Conservation (phyloP, 35 echinoderm and acorn worm species). For the Ophiothrix spiculata region DNA sequence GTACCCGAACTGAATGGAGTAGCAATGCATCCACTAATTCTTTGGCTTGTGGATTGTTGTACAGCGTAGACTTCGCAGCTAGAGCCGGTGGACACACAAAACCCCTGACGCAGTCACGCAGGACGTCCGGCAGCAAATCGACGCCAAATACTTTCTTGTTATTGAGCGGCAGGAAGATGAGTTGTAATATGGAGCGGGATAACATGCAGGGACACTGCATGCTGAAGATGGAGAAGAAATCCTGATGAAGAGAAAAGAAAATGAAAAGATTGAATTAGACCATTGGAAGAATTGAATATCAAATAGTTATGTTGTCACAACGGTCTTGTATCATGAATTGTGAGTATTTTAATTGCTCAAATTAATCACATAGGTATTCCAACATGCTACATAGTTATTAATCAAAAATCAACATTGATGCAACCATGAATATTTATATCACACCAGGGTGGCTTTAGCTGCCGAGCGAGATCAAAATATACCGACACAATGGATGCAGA, state of each 20-base stretch:
- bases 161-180: slow-evolving; percentile 77
- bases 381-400: no score
- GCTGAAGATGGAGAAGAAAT: slow-evolving; percentile 88
- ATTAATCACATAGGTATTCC: no score
- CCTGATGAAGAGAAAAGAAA: slow-evolving; percentile 40
- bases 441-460: no score
- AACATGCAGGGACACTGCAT: slow-evolving; percentile 73
- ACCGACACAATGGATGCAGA: no score
- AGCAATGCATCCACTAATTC: slow-evolving; percentile 81
- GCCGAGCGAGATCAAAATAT: no score
- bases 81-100: slow-evolving; percentile 56
- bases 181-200: slow-evolving; percentile 70
- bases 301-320: no score
- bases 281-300: no score
- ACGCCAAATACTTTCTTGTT: slow-evolving; percentile 83
- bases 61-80: slow-evolving; percentile 48
- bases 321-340: no score
- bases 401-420: no score
- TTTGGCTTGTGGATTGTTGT: slow-evolving; percentile 86
- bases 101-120: slow-evolving; percentile 57
- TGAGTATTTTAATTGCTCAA: no score
- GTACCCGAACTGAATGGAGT: slow-evolving; percentile 76
- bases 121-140: slow-evolving; percentile 71
- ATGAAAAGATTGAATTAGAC: no score
- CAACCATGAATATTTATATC: no score